Conservation (phyloP, 2,797 vertebrate species). For the Muscicapa striata region DNA sequence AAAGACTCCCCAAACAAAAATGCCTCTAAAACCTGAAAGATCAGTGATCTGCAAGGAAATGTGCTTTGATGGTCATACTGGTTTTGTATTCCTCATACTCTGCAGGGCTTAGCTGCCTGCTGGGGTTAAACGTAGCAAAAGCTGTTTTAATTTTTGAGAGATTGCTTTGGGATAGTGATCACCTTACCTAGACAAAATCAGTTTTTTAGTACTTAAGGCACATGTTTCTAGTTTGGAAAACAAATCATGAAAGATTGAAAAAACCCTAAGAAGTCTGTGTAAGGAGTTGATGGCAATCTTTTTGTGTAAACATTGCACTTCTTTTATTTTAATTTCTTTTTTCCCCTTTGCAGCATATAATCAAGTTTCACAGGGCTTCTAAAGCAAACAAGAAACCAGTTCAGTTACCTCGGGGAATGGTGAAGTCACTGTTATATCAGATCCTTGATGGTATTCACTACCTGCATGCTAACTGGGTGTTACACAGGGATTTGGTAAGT, state of each 20-base stretch:
- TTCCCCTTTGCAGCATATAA: slow-evolving; percentile 90
- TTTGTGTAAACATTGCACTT: neutral
- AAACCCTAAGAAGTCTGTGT: neutral
- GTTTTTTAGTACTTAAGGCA: neutral
- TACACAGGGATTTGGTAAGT: slow-evolving; percentile 99
- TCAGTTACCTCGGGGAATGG: slow-evolving; percentile 99
- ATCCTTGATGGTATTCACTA: slow-evolving; percentile 99
- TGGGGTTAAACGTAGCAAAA: neutral
- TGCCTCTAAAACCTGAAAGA: neutral
- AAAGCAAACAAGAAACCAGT: slow-evolving; percentile 99
- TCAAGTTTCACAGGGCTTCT: slow-evolving; percentile 99
- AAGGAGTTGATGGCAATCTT: slow-evolving; percentile 2
- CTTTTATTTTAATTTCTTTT: slow-evolving; percentile 32
- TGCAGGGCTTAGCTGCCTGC: neutral
- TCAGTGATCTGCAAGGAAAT: neutral
- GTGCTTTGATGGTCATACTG: neutral
- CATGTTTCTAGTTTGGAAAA: neutral
- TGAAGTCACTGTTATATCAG: slow-evolving; percentile 99
- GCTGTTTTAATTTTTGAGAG: neutral
- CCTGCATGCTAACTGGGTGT: slow-evolving; percentile 99
- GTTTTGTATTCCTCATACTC: neutral
- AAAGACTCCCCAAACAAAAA: neutral
- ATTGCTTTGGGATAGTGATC: neutral
- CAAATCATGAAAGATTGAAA: neutral
- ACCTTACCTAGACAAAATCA: neutral